phyloP scores from a whole-genome alignment of 2,797 vertebrate species.

The Setipinna tenuifilis region DNA sequence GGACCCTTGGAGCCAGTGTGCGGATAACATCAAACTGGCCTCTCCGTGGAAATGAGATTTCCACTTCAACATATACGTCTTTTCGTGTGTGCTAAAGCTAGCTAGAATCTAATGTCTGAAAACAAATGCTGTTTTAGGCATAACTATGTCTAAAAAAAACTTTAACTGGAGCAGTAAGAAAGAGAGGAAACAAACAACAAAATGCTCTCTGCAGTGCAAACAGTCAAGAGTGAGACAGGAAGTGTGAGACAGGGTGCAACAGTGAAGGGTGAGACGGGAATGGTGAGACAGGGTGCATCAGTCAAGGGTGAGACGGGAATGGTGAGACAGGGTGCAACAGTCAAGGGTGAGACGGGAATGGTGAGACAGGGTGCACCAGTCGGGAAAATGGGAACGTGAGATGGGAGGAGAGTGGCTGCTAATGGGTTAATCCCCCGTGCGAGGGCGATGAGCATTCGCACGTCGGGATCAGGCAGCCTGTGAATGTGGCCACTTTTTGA shows the following conservation, averaged over 20 bases:
- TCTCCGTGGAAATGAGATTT: conserved; percentile 12
- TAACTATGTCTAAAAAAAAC: not conserved
- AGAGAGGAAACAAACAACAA: not conserved
- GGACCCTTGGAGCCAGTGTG: conserved; percentile 24
- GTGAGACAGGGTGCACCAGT: too few species aligned
- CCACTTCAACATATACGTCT: not conserved
- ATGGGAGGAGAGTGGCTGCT: not conserved
- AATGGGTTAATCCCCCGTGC: not conserved
- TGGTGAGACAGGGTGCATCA: too few species aligned
- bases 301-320: not conserved
- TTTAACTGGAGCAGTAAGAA: not conserved
- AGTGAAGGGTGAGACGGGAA: not conserved
- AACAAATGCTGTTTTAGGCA: not conserved
- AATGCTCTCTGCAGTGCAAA: not conserved
- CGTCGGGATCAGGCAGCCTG: not conserved
- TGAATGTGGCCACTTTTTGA: conserved; percentile 24
- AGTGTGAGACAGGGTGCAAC: too few species aligned
- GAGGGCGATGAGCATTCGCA: conserved; percentile 15
- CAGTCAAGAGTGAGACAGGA: not conserved
- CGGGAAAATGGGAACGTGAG: not conserved
- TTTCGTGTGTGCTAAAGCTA: not conserved
- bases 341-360: not conserved
- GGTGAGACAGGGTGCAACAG: too few species aligned
- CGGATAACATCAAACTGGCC: conserved; percentile 2
- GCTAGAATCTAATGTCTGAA: not conserved